Percentiles rank a stretch among this genome's conserved stretches.
Conservation (phyloP, 2,888 invertebrate species). For the Pyrocoelia pectoralis region DNA sequence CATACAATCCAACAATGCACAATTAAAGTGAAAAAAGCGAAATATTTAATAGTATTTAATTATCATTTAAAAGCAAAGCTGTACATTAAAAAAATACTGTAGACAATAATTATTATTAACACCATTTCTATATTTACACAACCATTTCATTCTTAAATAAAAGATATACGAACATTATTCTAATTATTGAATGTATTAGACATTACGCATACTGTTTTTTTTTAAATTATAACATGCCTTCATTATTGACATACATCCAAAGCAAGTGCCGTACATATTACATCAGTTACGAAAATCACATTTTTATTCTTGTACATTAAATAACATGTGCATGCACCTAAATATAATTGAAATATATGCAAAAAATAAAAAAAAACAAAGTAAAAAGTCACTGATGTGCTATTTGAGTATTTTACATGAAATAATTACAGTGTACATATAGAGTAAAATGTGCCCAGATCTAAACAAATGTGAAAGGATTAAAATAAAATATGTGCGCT, state of each 20-base stretch:
- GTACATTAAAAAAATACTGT: conserved; percentile 61
- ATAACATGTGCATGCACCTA: conserved; percentile 14
- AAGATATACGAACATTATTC: conserved; percentile 47
- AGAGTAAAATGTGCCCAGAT: not conserved
- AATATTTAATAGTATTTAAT: conserved; percentile 29
- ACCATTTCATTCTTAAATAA: conserved; percentile 44
- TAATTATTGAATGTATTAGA: conserved; percentile 53
- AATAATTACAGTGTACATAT: not conserved
- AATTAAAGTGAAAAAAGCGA: conserved; percentile 6
- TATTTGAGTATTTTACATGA: not conserved
- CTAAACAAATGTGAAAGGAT: too few relatives aligned
- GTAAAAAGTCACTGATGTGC: not conserved
- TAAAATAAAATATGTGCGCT: conserved; percentile 4
- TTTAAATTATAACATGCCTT: conserved; percentile 2
- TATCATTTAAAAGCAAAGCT: conserved; percentile 59
- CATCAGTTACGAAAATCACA: conserved; percentile 4
- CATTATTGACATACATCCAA: conserved; percentile 30
- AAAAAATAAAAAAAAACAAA: not conserved
- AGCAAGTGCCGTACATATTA: conserved; percentile 35
- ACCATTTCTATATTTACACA: conserved; percentile 49
- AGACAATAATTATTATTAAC: conserved; percentile 52
- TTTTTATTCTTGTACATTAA: conserved; percentile 6
- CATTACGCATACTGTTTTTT: conserved; percentile 18
- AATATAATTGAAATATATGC: not conserved
- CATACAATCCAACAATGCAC: too few relatives aligned